Base-by-base conservation (phyloP, 2,113 vertebrate genomes). In the Chloroceryle aenea region DNA sequence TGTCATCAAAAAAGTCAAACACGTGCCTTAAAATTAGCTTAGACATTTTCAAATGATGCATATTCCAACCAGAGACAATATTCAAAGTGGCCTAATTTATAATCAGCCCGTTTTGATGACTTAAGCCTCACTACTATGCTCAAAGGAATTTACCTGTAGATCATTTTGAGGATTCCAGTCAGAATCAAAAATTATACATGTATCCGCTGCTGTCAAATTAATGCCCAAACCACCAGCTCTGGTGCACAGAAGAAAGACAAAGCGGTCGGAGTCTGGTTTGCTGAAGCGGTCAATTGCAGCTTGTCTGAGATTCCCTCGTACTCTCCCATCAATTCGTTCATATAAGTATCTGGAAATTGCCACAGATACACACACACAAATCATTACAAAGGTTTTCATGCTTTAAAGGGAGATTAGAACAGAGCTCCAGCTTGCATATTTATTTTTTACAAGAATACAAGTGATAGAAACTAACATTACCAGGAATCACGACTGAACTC, bases 101-200 rank as follows among this genome's bases (percentile, higher is more conserved):
- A 10, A 48, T 19, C 34, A 45, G 47, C 7, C 0, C 36, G 17
- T 21, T 72, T 45, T 76, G 36, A 82, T 5, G 55, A 55, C 8
- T 30, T 14, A 63, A 3, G 12, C 9, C 42, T 62, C 25, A 7
- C 25, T 77, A 34, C 23, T 50, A 83, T 0, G 9, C 26, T 89
- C 22, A 23, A 74, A 89, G 34, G 30, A 87, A 75, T 14, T 95
- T 97, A 99, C 99, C 99, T 99, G 99, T 95, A 99, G 98, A 96
- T 99, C 99, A 67, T 99, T 99, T 86, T 99, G 99, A 87, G 99
- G 99, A 97, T 99, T 99, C 99, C 99, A 99, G 97, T 99, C 99
- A 48, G 99, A 99, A 98, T 99, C 99, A 96, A 99, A 99, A 97
- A 99, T 99, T 92, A 99, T 99, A 93, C 99, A 99, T 4, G 99